These are phyloP conservation scores for Natator depressus DNA, from an alignment of 2,113 vertebrate species.

Conservation along the genomic window DNA sequence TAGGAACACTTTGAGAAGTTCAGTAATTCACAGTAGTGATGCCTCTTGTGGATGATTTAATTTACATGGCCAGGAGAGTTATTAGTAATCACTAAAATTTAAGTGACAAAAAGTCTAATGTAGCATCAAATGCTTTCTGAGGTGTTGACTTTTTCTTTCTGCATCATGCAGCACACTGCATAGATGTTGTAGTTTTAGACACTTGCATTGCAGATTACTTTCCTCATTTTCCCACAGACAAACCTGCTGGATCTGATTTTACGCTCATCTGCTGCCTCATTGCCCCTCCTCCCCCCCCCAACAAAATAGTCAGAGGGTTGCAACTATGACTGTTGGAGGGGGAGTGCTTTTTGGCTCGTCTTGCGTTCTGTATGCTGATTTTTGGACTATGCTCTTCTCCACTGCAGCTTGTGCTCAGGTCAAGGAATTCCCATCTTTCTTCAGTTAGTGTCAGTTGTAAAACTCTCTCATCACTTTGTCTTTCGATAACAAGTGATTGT, in stretches of 20 bases:
- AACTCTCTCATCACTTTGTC: neutral
- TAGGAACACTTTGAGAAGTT: neutral
- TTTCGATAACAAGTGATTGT: neutral
- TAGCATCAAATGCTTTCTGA: neutral
- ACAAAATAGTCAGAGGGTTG: neutral
- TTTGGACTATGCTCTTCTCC: neutral
- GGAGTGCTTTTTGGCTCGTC: neutral
- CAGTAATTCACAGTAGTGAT: neutral
- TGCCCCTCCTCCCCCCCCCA: neutral
- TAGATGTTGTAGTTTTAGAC: neutral
- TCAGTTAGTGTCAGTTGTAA: neutral
- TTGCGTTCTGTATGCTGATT: neutral
- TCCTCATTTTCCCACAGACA: neutral
- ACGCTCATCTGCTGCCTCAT: fast-evolving
- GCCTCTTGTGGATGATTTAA: neutral
- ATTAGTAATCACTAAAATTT: neutral
- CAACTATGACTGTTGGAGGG: neutral
- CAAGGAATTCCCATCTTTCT: neutral
- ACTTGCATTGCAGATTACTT: neutral
- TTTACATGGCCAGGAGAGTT: neutral
- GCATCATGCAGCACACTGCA: neutral
- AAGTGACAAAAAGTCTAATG: neutral
- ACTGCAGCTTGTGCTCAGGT: neutral
- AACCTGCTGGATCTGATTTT: neutral
- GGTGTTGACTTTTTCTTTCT: neutral